Evolutionary conservation across 2,888 invertebrate species (phyloP), one percentile per base, ranked within the genome.

Genomic region (Pocota personata): DNA sequence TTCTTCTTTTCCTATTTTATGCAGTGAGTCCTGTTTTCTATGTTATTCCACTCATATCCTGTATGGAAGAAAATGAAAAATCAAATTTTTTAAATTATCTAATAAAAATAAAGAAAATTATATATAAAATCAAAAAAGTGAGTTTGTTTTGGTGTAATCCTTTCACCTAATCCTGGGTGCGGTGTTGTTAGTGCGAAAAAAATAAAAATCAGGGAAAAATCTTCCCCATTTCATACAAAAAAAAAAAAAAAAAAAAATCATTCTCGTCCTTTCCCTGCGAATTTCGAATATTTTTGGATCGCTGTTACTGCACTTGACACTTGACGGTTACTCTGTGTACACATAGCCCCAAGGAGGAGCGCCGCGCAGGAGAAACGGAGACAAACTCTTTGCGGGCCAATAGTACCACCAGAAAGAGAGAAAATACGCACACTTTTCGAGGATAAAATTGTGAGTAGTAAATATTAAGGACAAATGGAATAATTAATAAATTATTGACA

Each of bases 401-500:
- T 35, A 50, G 58, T 48, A 57, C 46, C 71, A 79, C 37, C 57
- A 64, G 40, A 35, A 30, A 76, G 40, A 72, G 35, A 55, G 60
- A 58, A 64, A 67, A 14, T 40, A 60, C 58, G 52, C 50, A 62
- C 50, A 40, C 48, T 16, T 55, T 43, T 37, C 62, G 50, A 80
- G 57, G 32, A 80, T 75, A 84, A 80, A 75, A 75, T 50, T 66
- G 84, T 84, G 75, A 84, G 84, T 84, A 71, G 27, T 32, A 69
- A 46, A 62, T 66, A 66, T 76, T 75, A 69, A 71, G 69, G 57
- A 69, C 57, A 73, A 72, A 60, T 46, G 64, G 84, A 80, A 76
- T 84, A 84, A 84, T 84, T 84, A 71, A 76, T 84, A 80, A 84
- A 58, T 84, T 84, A 80, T 84, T 84, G 84, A 71, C 80, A 64